Conservation (phyloP, 1,140 invertebrate species). For the Zaprionus kolodkinae region DNA sequence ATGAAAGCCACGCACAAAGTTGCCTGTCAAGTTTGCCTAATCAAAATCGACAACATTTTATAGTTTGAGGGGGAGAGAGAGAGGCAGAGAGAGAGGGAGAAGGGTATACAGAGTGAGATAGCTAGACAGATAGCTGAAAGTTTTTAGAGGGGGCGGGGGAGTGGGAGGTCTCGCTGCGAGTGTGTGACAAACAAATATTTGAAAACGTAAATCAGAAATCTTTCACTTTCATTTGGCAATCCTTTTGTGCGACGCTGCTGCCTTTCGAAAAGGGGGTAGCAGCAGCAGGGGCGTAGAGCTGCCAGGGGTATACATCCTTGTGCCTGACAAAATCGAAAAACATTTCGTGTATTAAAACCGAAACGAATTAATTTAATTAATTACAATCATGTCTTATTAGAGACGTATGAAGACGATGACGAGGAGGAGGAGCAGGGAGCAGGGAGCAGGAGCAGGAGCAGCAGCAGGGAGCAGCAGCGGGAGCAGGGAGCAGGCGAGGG, state of each 20-base stretch:
- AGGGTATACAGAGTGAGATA: constrained; percentile 11
- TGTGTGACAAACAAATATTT: constrained; percentile 82
- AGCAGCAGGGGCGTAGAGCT: not conserved
- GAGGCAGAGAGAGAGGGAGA: not conserved
- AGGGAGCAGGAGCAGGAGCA: constrained; percentile 25
- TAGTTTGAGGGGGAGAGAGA: constrained; percentile 57
- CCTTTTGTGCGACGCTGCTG: constrained; percentile 61
- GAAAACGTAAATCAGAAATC: constrained; percentile 82
- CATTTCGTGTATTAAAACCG: constrained; percentile 84
- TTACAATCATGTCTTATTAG: constrained; percentile 85
- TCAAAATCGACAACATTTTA: constrained; percentile 82
- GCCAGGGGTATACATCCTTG: constrained; percentile 3
- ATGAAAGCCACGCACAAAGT: constrained; percentile 79
- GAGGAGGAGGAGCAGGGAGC: constrained; percentile 21
- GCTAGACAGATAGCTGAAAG: not conserved
- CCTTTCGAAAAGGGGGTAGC: constrained; percentile 4
- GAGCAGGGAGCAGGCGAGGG: not conserved
- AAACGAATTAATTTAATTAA: constrained; percentile 85
- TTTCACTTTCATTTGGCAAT: constrained; percentile 81
- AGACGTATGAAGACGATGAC: constrained; percentile 73
- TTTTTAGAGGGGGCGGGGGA: not conserved
- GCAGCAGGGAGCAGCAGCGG: constrained; percentile 21
- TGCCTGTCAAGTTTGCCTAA: constrained; percentile 79
- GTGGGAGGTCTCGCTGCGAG: constrained; percentile 14
- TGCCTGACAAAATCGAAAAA: constrained; percentile 77